Conservation (phyloP, 2,113 vertebrate genomes). For the Salvelinus alpinus region DNA sequence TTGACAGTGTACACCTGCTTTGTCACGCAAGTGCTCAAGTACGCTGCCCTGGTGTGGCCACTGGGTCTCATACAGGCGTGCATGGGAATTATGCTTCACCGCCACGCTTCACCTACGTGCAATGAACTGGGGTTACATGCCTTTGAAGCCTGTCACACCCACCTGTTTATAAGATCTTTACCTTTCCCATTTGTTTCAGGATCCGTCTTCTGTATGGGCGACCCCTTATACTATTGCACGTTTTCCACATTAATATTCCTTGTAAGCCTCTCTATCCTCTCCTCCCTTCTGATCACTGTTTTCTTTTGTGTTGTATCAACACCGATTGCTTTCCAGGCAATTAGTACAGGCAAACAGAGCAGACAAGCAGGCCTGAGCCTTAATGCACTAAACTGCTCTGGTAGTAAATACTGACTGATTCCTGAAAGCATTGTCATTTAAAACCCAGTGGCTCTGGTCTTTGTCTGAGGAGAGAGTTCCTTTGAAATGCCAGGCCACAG, state of each 20-base stretch:
- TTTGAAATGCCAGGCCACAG: conserved; percentile 58
- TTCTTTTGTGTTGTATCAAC: conserved; percentile 59
- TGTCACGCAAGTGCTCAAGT: too few relatives aligned
- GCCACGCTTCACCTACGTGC: too few relatives aligned
- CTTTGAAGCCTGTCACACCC: too few relatives aligned
- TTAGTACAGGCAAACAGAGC: conserved; percentile 70
- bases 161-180: too few relatives aligned
- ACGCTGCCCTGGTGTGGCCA: too few relatives aligned
- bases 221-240: too few relatives aligned
- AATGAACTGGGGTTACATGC: too few relatives aligned
- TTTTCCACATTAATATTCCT: conserved; percentile 32
- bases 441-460: conserved; percentile 59
- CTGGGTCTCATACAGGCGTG: too few relatives aligned
- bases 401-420: conserved; percentile 69
- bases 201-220: too few relatives aligned
- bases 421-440: conserved; percentile 67
- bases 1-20: too few relatives aligned
- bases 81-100: too few relatives aligned
- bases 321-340: conserved; percentile 64
- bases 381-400: conserved; percentile 64
- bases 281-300: conserved; percentile 55
- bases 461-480: conserved; percentile 49
- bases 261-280: conserved; percentile 12
- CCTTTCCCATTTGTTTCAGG: too few relatives aligned
- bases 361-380: conserved; percentile 50